These are phyloP conservation scores for Rallus limicola DNA, from an alignment of 2,113 vertebrate genomes.

Conservation along the genomic window DNA sequence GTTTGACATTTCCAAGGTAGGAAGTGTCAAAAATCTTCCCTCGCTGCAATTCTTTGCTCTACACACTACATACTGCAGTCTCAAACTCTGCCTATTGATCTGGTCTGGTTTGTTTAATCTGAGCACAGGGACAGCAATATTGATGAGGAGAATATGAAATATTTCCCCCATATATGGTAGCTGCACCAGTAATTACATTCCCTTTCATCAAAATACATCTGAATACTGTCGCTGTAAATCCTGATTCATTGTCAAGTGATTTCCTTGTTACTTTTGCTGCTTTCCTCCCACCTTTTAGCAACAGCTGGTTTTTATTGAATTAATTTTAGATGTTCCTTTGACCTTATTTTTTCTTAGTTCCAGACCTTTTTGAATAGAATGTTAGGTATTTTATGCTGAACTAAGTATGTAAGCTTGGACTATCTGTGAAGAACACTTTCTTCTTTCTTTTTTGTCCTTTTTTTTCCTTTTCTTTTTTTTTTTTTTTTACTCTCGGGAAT, in stretches of 20 bases:
- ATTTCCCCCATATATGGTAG: not conserved
- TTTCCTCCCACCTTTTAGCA: conserved; percentile 6
- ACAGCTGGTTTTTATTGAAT: not conserved
- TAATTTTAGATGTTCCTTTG: not conserved
- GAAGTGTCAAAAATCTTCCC: not conserved
- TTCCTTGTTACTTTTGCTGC: not conserved
- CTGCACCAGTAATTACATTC: not conserved
- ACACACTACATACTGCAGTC: not conserved
- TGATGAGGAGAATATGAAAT: not conserved
- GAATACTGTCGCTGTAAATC: not conserved
- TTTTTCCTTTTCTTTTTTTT: no score
- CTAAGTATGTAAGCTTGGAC: not conserved
- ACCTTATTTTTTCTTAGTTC: not conserved
- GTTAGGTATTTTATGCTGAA: not conserved
- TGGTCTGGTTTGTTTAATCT: not conserved
- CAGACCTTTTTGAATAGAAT: not conserved
- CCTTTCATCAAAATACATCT: conserved; percentile 1
- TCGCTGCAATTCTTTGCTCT: not conserved
- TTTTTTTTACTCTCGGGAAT: not conserved
- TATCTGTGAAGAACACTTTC: not conserved
- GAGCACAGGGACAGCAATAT: not conserved
- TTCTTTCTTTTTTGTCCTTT: not conserved
- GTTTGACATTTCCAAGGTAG: not conserved
- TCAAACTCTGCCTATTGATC: not conserved
- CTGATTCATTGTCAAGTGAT: not conserved